These are phyloP conservation scores for Axea sp. DNA, from an alignment of 2,888 invertebrate genomes.

Conservation along the genomic window DNA sequence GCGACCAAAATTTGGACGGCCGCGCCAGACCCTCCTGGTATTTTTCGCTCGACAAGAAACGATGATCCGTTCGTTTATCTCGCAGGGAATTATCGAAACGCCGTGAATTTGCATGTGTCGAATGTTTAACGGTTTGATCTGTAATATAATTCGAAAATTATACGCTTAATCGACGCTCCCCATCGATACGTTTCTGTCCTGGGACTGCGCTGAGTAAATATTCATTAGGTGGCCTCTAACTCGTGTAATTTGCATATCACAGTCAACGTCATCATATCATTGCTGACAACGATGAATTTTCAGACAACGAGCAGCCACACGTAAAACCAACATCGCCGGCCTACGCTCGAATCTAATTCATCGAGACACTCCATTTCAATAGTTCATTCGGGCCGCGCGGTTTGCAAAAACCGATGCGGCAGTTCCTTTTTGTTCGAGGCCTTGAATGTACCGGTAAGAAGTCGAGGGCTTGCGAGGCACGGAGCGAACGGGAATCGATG, in stretches of 20 bases:
- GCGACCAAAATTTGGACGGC: no score
- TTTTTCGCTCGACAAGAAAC: slow-evolving; percentile 4
- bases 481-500: no score
- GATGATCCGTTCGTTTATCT: slow-evolving; percentile 31
- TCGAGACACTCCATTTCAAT: no score
- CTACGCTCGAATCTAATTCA: slow-evolving; percentile 25
- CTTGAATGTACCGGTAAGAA: no score
- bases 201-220: slow-evolving; percentile 72
- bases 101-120: slow-evolving; percentile 68
- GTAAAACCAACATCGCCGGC: slow-evolving; percentile 33
- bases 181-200: slow-evolving; percentile 68
- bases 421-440: no score
- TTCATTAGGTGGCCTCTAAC: slow-evolving; percentile 73
- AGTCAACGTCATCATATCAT: slow-evolving; percentile 77
- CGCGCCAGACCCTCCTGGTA: no score
- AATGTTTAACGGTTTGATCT: slow-evolving; percentile 74
- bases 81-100: slow-evolving; percentile 40
- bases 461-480: no score
- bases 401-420: no score
- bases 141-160: slow-evolving; percentile 77
- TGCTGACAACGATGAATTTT: slow-evolving; percentile 66
- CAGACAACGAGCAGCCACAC: slow-evolving; percentile 44
- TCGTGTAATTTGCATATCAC: slow-evolving; percentile 75
- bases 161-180: slow-evolving; percentile 75
- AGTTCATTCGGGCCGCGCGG: no score